Conservation (phyloP, 2,113 vertebrate species). For the Urocitellus parryii region DNA sequence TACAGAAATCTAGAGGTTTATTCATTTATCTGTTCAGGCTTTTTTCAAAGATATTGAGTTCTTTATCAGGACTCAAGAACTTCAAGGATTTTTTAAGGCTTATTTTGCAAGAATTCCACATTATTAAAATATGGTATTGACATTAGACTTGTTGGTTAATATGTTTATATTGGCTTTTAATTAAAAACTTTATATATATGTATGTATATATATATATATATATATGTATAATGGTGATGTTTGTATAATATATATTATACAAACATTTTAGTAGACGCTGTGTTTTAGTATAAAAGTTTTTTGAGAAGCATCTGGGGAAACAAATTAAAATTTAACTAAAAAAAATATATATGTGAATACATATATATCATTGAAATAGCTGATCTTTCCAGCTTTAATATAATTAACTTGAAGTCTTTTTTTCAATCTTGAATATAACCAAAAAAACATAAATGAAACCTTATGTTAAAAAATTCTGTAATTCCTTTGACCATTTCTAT, state of each 20-base stretch:
- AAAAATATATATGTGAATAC: not conserved
- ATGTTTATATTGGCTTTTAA: not conserved
- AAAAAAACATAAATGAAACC: conserved; percentile 85
- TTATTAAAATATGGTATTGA: not conserved
- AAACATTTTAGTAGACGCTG: not conserved
- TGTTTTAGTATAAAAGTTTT: not conserved
- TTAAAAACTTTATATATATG: not conserved
- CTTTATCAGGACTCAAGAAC: not conserved
- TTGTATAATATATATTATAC: not conserved
- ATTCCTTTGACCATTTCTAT: conserved; percentile 89
- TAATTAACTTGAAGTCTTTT: not conserved
- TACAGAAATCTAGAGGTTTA: not conserved
- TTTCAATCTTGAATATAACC: conserved; percentile 82
- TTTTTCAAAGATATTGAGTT: not conserved
- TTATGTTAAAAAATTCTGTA: conserved; percentile 87
- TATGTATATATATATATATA: too few relatives aligned
- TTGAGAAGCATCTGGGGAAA: not conserved
- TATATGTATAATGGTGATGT: not conserved
- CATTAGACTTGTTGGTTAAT: not conserved
- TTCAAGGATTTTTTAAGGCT: not conserved
- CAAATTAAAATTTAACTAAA: not conserved
- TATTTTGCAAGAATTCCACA: not conserved
- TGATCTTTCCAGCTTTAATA: not conserved
- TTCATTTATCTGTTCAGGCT: not conserved
- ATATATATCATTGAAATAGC: not conserved